A percentile compares a stretch with the other conserved stretches of the same genome.
Conservation (phyloP, 2,113 vertebrate species). For the Condylura cristata region DNA sequence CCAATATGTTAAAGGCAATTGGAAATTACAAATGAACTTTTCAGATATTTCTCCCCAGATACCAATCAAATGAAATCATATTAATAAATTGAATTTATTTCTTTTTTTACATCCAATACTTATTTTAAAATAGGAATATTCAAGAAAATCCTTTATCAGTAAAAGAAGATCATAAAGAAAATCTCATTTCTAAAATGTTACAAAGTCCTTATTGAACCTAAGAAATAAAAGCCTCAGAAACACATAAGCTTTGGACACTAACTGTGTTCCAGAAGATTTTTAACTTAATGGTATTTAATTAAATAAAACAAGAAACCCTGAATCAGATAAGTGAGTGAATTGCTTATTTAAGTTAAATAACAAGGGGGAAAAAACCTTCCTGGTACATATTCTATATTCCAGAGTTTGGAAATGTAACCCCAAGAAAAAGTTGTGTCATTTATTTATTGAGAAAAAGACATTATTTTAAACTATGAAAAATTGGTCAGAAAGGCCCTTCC, state of each 20-base stretch:
- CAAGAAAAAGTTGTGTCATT: not conserved
- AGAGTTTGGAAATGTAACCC: not conserved
- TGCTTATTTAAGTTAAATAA: not conserved
- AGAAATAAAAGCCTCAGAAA: not conserved
- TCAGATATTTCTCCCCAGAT: not conserved
- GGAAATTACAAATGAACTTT: not conserved
- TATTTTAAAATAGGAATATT: not conserved
- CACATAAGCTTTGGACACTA: not conserved
- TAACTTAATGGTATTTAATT: not conserved
- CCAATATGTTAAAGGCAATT: not conserved
- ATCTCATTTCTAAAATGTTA: not conserved
- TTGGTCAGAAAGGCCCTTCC: not conserved
- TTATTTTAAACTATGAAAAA: not conserved
- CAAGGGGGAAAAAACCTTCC: fast-evolving
- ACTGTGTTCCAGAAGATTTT: not conserved
- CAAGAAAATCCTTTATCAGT: not conserved
- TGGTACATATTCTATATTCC: not conserved
- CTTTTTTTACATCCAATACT: not conserved
- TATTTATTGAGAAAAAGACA: not conserved
- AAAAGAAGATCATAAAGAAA: not conserved
- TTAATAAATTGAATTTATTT: constrained; percentile 38
- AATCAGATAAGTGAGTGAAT: not conserved
- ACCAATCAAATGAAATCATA: not conserved
- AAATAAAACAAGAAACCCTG: not conserved
- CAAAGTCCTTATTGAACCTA: not conserved